Evolutionary conservation across 2,888 invertebrate species (phyloP).

Genomic region (Helicoverpa assulta): DNA sequence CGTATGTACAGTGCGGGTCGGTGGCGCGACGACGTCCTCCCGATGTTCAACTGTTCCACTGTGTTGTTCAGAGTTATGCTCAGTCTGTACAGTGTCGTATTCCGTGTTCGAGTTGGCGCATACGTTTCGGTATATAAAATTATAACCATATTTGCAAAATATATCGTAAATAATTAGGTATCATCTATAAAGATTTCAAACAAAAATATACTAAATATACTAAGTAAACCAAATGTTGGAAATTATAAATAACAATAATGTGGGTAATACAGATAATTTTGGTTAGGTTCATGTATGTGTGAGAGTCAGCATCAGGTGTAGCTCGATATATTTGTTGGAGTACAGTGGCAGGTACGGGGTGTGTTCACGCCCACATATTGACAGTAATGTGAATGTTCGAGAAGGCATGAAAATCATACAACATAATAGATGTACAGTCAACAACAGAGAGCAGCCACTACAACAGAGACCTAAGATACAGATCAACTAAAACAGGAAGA

Average conservation of each 20-base stretch:
- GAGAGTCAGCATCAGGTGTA: slow-evolving; percentile 88
- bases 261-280: slow-evolving; percentile 62
- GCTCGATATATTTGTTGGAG: slow-evolving; percentile 89
- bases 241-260: slow-evolving; percentile 53
- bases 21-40: slow-evolving; percentile 68
- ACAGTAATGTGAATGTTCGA: slow-evolving; percentile 89
- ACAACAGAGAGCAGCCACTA: slow-evolving; percentile 91
- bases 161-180: slow-evolving; percentile 38
- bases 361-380: slow-evolving; percentile 87
- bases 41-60: slow-evolving; percentile 67
- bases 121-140: slow-evolving; percentile 60
- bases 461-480: slow-evolving; percentile 88
- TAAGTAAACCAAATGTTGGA: slow-evolving; percentile 53
- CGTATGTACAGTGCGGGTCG: neutral
- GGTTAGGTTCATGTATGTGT: slow-evolving; percentile 84
- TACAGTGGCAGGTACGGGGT: slow-evolving; percentile 87
- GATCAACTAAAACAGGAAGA: slow-evolving; percentile 87
- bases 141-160: slow-evolving; percentile 46
- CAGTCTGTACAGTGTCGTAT: slow-evolving; percentile 78
- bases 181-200: slow-evolving; percentile 22
- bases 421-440: slow-evolving; percentile 89
- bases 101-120: slow-evolving; percentile 70
- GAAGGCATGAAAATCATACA: slow-evolving; percentile 90
- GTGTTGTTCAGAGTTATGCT: slow-evolving; percentile 82
- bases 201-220: slow-evolving; percentile 35